Evolutionary conservation across 1,140 invertebrate species (phyloP).

Genomic region (Bombus sibiricus): DNA sequence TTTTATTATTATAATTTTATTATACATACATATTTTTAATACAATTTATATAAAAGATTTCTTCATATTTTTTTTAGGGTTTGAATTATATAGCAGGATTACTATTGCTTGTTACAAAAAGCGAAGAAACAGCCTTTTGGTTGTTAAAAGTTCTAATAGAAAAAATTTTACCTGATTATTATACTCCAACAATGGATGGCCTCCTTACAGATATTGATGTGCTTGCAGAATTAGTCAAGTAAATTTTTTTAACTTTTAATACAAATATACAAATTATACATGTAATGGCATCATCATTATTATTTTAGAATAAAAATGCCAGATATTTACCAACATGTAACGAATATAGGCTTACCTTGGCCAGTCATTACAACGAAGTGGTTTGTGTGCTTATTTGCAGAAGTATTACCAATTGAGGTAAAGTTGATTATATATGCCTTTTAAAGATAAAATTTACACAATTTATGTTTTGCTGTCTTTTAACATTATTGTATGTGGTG

Average conservation of each 20-base stretch:
- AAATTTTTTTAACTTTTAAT: constrained; percentile 47
- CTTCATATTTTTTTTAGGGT: constrained; percentile 83
- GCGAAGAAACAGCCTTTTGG: constrained; percentile 96
- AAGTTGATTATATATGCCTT: constrained; percentile 42
- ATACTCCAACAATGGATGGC: constrained; percentile 93
- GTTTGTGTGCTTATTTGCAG: constrained; percentile 96
- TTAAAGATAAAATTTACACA: constrained; percentile 5
- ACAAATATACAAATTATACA: constrained; percentile 5
- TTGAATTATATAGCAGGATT: constrained; percentile 96
- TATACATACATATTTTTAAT: not conserved
- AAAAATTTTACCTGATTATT: constrained; percentile 93
- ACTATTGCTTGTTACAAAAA: constrained; percentile 92
- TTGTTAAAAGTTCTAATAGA: constrained; percentile 93
- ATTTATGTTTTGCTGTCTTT: constrained; percentile 9
- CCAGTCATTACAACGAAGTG: constrained; percentile 95
- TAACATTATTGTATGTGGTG: constrained; percentile 25
- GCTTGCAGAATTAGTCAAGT: constrained; percentile 91
- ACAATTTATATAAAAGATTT: constrained; percentile 19
- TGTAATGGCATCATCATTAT: not conserved
- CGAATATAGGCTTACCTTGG: constrained; percentile 91
- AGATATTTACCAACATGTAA: constrained; percentile 90
- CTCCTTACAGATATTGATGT: constrained; percentile 94
- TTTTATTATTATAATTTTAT: not conserved
- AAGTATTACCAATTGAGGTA: constrained; percentile 94
- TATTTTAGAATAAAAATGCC: constrained; percentile 88